These are phyloP conservation scores for Callinectes sapidus DNA, from an alignment of 2,888 invertebrate genomes.

Conservation along the genomic window DNA sequence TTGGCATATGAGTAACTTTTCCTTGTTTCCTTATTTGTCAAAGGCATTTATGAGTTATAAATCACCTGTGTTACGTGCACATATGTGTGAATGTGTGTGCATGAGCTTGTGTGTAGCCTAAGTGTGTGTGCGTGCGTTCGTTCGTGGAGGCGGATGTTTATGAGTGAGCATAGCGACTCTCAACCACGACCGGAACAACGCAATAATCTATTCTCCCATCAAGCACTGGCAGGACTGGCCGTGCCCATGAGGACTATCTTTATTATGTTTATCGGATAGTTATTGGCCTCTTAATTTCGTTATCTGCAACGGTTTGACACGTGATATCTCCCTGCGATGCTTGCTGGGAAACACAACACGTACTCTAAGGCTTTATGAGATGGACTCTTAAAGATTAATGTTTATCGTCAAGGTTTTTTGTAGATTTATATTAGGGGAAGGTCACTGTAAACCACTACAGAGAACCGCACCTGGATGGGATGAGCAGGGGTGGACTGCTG, in stretches of 20 bases:
- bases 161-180: background rate
- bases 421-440: background rate
- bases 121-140: background rate
- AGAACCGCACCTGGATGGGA: background rate
- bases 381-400: background rate
- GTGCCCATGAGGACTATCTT: background rate
- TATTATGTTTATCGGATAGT: background rate
- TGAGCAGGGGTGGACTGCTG: background rate
- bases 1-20: background rate
- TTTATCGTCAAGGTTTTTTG: background rate
- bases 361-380: background rate
- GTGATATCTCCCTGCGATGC: background rate
- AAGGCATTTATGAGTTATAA: background rate
- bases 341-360: background rate
- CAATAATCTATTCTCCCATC: background rate
- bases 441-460: background rate
- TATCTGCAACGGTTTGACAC: background rate
- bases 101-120: background rate
- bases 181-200: background rate
- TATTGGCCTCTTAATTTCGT: background rate
- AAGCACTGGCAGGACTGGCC: background rate
- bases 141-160: background rate
- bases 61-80: background rate
- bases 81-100: background rate
- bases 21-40: background rate